A percentile compares a stretch with the other conserved stretches of the same genome.
Conservation (phyloP, 1,140 invertebrate species). For the Penaeus chinensis region DNA sequence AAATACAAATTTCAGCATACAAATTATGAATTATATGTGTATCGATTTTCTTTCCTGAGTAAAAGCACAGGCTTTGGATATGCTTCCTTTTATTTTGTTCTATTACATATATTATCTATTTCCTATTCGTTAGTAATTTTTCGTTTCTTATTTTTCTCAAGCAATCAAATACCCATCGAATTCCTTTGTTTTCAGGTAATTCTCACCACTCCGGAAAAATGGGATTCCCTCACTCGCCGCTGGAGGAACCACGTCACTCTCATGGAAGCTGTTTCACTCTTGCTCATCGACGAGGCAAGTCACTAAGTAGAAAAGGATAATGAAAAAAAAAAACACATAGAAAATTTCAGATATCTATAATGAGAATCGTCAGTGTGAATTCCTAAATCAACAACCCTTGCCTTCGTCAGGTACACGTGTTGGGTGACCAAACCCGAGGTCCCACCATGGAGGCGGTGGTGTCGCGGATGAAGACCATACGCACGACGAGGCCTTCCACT, state of each 20-base stretch:
- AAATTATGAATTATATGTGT: too few relatives aligned
- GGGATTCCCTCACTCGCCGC: constrained; percentile 81
- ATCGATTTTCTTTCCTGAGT: too few relatives aligned
- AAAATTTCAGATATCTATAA: too few relatives aligned
- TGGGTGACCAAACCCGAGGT: constrained; percentile 79
- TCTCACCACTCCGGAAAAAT: constrained; percentile 87
- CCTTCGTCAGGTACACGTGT: constrained; percentile 73
- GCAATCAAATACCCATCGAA: constrained; percentile 65
- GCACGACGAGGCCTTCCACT: constrained; percentile 60
- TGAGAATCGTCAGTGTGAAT: too few relatives aligned
- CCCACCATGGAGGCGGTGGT: constrained; percentile 84
- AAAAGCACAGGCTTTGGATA: too few relatives aligned
- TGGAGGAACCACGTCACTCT: constrained; percentile 77
- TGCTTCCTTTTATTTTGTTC: too few relatives aligned
- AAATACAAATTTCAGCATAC: not conserved
- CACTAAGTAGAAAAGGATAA: not conserved
- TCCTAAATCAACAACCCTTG: not conserved
- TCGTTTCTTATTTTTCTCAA: not conserved
- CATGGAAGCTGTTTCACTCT: constrained; percentile 76
- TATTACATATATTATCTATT: too few relatives aligned
- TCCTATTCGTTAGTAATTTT: not conserved
- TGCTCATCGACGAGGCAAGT: constrained; percentile 84
- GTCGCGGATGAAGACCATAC: constrained; percentile 78
- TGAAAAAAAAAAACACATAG: not conserved
- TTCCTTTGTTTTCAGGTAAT: constrained; percentile 73